phyloP scores from a whole-genome alignment of 2,797 vertebrate species.

The Falco rusticolus region DNA sequence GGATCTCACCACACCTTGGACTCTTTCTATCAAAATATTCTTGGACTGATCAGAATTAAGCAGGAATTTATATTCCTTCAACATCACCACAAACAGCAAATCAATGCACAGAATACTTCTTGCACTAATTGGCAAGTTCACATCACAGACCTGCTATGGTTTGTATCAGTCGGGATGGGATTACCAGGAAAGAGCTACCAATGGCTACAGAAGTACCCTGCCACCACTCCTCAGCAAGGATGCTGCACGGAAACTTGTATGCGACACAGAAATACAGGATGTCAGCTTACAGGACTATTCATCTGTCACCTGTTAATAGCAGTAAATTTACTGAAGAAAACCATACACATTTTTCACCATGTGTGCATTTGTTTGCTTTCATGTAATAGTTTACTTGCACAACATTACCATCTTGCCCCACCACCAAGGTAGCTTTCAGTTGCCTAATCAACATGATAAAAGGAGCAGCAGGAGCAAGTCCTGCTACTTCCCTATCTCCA shows the following conservation, averaged over 20 bases:
- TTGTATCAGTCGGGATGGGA: not conserved
- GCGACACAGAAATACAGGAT: not conserved
- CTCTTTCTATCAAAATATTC: not conserved
- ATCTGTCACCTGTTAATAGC: not conserved
- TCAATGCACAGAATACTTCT: not conserved
- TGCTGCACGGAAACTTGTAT: not conserved
- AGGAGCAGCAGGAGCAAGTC: not conserved
- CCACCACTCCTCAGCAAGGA: not conserved
- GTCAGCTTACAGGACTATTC: not conserved
- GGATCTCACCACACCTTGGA: not conserved
- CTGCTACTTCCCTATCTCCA: not conserved
- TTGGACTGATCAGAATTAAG: not conserved
- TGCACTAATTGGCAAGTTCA: not conserved
- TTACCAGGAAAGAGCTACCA: not conserved
- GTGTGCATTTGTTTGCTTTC: not conserved
- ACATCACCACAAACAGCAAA: not conserved
- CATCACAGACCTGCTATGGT: not conserved
- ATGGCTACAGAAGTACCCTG: not conserved
- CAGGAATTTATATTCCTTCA: not conserved
- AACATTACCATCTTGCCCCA: not conserved
- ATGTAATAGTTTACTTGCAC: not conserved
- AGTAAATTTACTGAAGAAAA: not conserved
- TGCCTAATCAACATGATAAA: not conserved
- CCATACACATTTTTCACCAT: not conserved
- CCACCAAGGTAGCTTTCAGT: not conserved